Evolutionary conservation across 2,797 vertebrate genomes (phyloP), one percentile per base, ranked within the genome.

Genomic region (Coilia nasus): DNA sequence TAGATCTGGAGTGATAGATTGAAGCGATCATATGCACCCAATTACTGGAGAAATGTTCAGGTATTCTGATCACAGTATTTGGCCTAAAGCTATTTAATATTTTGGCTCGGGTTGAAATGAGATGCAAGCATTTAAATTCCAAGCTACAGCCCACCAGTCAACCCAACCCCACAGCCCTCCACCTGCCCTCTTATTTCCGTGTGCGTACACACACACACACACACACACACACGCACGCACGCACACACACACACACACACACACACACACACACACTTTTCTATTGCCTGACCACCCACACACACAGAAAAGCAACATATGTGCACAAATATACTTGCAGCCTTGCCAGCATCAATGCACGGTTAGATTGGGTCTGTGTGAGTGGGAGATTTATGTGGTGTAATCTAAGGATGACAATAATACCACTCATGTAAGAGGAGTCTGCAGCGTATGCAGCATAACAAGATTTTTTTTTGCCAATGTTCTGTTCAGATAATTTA

Each of bases 241-340:
- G 28, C 62, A 28, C 62, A 67, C 62, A 67, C 62, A 28, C 62
- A 67, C 62, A 67, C 62, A 67, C 62, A 67, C 62, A 67, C 62
- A 67, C 62, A 67, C 62, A 67, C 62, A 67, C 62, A 67, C 62
- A 67, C 62, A 28, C 62, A 28, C 62, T 54, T 54, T 54, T 9
- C 50, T 14, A 54, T 67, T n/a, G 23, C 62, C 23, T 67, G 62
- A 28, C 10, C 64, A 31, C 64, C 12, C 64, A 71, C 64, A 71
- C 64, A 71, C 64, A 71, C 9, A 10, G 28, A 71, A 14, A 31
- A 4, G 64, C 64, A 71, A 31, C 64, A 71, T 71, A 71, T 71
- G 64, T 71, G 25, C 64, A 25, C 9, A 3, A 28, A 31, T 2
- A 71, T 71, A 1, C 9, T 28, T 71, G 64, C 25, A 71, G 25